These are phyloP conservation scores for Ceyx melanurus DNA, from an alignment of 2,113 vertebrate genomes.

Conservation along the genomic window DNA sequence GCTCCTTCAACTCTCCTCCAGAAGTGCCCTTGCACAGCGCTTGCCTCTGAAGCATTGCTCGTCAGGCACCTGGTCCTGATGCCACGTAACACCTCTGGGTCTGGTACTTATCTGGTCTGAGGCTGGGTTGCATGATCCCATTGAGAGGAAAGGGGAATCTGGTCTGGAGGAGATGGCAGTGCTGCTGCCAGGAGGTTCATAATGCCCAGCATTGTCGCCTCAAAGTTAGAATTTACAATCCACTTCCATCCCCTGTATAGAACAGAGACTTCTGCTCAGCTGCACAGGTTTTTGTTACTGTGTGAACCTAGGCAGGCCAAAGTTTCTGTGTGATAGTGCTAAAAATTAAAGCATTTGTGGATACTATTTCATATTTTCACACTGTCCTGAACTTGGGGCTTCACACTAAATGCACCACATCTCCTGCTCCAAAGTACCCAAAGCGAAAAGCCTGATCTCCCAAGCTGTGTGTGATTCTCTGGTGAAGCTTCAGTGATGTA, in stretches of 20 bases:
- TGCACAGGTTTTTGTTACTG: background rate
- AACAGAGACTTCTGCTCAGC: background rate
- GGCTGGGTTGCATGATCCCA: background rate
- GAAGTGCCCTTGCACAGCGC: background rate
- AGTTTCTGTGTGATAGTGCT: background rate
- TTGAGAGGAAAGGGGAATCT: background rate
- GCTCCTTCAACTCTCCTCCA: conserved; percentile 10
- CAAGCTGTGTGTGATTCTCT: background rate
- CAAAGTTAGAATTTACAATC: conserved; percentile 23
- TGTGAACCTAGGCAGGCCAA: background rate
- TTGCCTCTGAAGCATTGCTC: conserved; percentile 19
- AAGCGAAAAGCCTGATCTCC: background rate
- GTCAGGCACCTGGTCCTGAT: conserved; percentile 9
- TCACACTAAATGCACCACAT: accelerated
- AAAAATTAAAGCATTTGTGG: background rate
- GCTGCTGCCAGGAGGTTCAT: background rate
- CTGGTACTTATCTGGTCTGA: background rate
- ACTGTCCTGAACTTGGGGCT: background rate
- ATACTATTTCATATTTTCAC: background rate
- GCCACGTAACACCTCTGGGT: background rate
- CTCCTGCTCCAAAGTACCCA: accelerated
- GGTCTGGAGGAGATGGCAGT: background rate
- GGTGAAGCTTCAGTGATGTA: background rate
- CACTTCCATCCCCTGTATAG: background rate
- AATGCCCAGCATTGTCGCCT: background rate